Conservation (phyloP, 2,113 vertebrate species). For the Caloenas nicobarica region DNA sequence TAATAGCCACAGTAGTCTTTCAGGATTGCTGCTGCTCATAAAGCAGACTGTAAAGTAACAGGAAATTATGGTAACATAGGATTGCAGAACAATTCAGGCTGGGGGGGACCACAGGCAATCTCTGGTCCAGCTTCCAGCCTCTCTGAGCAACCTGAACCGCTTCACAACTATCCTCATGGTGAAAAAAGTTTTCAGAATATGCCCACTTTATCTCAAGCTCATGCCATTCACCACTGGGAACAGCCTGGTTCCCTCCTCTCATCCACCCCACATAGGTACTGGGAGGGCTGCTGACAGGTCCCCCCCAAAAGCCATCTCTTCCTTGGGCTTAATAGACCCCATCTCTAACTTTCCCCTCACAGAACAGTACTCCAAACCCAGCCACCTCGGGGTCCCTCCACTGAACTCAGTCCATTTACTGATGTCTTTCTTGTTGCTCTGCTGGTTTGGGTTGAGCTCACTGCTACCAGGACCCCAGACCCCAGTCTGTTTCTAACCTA, state of each 20-base stretch:
- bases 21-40: background rate
- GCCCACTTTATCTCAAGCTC: background rate
- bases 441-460: background rate
- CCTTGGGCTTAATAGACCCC: background rate
- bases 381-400: fast-evolving
- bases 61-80: background rate
- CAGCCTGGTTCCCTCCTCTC: background rate
- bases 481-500: background rate
- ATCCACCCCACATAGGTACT: background rate
- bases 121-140: background rate
- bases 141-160: background rate
- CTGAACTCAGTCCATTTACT: background rate
- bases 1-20: background rate
- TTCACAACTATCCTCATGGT: background rate
- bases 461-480: background rate
- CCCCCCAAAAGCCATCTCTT: background rate
- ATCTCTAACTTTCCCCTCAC: background rate
- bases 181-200: background rate
- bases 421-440: background rate
- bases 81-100: background rate
- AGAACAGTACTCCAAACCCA: background rate
- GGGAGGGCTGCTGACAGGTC: background rate
- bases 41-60: background rate
- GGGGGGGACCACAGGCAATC: background rate
- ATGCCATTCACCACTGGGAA: background rate